A percentile compares a stretch with the other conserved stretches of the same genome.
Evolutionary conservation across 2,888 invertebrate genomes (phyloP).

Genomic region (Phlogophora meticulosa): DNA sequence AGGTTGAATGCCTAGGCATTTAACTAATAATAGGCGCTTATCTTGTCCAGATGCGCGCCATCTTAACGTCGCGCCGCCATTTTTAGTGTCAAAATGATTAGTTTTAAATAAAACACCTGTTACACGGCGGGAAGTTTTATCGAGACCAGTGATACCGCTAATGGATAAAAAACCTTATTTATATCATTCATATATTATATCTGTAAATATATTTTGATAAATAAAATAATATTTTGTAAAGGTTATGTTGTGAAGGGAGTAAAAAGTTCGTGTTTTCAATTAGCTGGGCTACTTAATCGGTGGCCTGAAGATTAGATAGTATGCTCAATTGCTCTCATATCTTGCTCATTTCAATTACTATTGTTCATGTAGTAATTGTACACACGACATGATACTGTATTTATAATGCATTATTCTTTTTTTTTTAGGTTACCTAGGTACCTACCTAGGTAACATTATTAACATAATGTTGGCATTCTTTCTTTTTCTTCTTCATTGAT

Average conservation of each 20-base stretch:
- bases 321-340: background rate
- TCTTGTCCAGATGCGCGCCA: constrained; percentile 52
- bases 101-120: constrained; percentile 57
- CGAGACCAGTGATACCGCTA: constrained; percentile 24
- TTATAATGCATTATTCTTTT: background rate
- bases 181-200: background rate
- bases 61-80: constrained; percentile 40
- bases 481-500: too few species aligned
- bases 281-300: constrained; percentile 15
- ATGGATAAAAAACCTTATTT: constrained; percentile 46
- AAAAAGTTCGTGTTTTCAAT: constrained; percentile 35
- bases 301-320: constrained; percentile 26
- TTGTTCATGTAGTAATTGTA: constrained; percentile 14
- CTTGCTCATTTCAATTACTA: constrained; percentile 16
- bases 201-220: constrained; percentile 21
- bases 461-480: too few species aligned
- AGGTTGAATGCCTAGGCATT: constrained; percentile 60
- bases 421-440: too few species aligned
- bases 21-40: constrained; percentile 57
- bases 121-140: constrained; percentile 45
- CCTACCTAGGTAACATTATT: too few species aligned
- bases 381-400: background rate
- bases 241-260: background rate
- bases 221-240: constrained; percentile 30
- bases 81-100: constrained; percentile 58